Base-by-base conservation (phyloP, 2,888 invertebrate species). In the Blastobasis adustella region DNA sequence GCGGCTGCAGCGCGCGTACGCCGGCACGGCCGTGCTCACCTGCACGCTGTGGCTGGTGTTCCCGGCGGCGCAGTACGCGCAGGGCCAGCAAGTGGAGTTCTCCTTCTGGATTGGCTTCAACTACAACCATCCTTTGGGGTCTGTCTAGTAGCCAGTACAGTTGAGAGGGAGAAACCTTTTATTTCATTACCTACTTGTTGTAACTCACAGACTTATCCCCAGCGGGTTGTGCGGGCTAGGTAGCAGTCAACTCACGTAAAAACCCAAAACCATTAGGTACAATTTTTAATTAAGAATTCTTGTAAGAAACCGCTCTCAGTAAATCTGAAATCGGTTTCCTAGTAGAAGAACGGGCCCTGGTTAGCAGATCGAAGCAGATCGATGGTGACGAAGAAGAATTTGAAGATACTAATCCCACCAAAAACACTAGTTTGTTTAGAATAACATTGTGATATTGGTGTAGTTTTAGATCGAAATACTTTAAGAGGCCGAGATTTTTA, bases 41-140 rank as follows among this genome's bases (percentile, higher is more conserved):
- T 83, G 83, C 66, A 57, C 72, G 58, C 73, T 83, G 57, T 83
- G 83, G 83, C 62, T 71, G 52, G 63, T 71, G 44, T 77, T 79
- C 61, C 71, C 82, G 6, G 56, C 67, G 54, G 59, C 69, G 58
- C 57, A 57, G 46, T 73, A 63, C 57, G 54, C 61, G 54, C 65
- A 61, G 23, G 67, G 66, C 0, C 59, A 54, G 37, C 60, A 55
- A 37, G 74, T 78, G 36, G 69, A 73, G 52, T 77, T 82, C 54
- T 73, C 79, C 4, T 60, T 67, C 49, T 67, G 64, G 63, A 53
- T 58, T 40, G 55, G 51, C 10, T 43, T 59, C 36, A 63, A 72
- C 46, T 64, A 60, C 49, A 55, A 58, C 7, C 54, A 45, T 37
- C 55, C 66, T 5, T 36, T 9, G 10, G 51, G 53, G 69, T 68